phyloP scores from a whole-genome alignment of 2,888 invertebrate genomes.

The Ariolimax columbianus region DNA sequence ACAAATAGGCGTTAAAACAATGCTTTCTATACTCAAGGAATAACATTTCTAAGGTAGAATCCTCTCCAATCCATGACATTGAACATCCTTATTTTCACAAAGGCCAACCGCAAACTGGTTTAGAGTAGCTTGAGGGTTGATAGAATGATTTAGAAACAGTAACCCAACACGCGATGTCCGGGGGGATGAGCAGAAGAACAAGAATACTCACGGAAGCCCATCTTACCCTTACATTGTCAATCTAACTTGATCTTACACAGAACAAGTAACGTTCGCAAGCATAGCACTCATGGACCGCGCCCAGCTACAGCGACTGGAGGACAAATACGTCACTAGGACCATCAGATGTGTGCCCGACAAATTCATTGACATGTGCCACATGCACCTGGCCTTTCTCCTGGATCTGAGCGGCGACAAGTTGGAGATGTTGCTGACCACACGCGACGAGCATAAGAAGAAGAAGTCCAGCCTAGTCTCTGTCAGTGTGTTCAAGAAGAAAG shows the following conservation, averaged over 20 bases:
- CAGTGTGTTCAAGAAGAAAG: conserved; percentile 25
- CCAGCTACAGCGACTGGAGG: conserved; percentile 67
- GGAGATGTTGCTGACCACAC: conserved; percentile 71
- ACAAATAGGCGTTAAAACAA: too few relatives aligned
- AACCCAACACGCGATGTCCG: too few relatives aligned
- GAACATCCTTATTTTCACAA: too few relatives aligned
- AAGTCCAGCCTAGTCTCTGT: neutral
- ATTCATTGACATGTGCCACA: conserved; percentile 90
- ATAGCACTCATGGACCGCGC: conserved; percentile 45
- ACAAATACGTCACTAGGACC: conserved; percentile 67
- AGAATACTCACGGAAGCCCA: too few relatives aligned
- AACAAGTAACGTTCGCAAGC: neutral
- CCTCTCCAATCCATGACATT: too few relatives aligned
- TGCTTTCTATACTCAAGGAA: too few relatives aligned
- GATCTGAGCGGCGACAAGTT: conserved; percentile 91
- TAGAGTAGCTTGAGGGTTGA: too few relatives aligned
- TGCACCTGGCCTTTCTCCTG: conserved; percentile 94
- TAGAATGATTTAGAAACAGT: too few relatives aligned
- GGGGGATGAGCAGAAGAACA: too few relatives aligned
- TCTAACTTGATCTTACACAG: conserved; percentile 15
- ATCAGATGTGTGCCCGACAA: conserved; percentile 86
- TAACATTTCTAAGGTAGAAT: too few relatives aligned
- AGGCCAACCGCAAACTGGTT: too few relatives aligned
- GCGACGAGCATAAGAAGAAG: conserved; percentile 46
- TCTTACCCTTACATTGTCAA: too few relatives aligned